Conservation (phyloP, 2,113 vertebrate species). For the Passer domesticus region DNA sequence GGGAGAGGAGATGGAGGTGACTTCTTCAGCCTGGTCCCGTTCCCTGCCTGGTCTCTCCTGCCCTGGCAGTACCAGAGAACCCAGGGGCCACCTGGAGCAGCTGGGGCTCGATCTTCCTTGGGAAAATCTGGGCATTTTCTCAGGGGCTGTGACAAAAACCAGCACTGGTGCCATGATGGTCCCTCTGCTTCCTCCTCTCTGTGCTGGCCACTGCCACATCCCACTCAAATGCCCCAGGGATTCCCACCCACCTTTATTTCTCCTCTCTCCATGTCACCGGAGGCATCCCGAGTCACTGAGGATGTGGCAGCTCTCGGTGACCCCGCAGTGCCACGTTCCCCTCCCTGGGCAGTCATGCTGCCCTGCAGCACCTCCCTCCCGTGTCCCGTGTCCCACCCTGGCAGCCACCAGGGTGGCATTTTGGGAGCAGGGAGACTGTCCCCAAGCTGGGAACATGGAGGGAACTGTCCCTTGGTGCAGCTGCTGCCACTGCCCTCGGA, state of each 20-base stretch:
- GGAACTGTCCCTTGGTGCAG: background rate
- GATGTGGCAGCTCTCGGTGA: background rate
- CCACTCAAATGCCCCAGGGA: accelerated
- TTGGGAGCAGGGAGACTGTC: accelerated
- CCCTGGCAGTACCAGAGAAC: background rate
- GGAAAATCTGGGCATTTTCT: background rate
- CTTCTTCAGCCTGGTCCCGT: background rate
- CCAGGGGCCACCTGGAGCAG: accelerated
- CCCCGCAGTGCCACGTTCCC: accelerated
- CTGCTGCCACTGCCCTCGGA: background rate
- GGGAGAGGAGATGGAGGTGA: accelerated
- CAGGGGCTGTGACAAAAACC: background rate
- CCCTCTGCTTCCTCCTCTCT: background rate
- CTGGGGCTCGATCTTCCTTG: background rate
- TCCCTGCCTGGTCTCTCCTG: background rate
- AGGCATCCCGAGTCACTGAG: background rate
- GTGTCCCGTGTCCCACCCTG: background rate
- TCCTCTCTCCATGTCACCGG: background rate
- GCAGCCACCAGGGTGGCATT: accelerated
- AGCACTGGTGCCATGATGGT: background rate
- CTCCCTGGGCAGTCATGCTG: background rate
- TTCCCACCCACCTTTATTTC: background rate
- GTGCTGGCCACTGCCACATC: accelerated
- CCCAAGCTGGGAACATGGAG: accelerated
- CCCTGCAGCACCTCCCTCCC: background rate